Base-by-base conservation (phyloP, 2,888 invertebrate genomes). In the Thecocarcelia acutangulata region DNA sequence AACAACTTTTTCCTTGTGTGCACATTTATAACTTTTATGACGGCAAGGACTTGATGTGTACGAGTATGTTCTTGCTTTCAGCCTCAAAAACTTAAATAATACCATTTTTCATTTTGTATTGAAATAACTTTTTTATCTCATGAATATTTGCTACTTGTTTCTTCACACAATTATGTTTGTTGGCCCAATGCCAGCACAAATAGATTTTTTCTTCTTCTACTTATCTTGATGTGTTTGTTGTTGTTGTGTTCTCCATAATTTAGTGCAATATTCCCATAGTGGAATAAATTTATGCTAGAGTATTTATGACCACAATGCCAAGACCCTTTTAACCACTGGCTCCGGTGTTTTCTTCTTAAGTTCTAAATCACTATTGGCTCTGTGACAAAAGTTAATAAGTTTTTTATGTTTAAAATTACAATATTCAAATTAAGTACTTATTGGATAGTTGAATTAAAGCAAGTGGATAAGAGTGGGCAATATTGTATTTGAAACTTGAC, bases 151-250 rank as follows among this genome's bases (percentile, higher is more conserved):
- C 28, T 48, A n/a, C 44, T 37, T n/a, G 46, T 50, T 12, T 24
- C 15, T 59, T 42, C 40, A 54, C 15, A 46, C 17, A 68, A 56
- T 58, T 59, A 15, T 61, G 1, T 24, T 48, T 56, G 33, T 19
- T 76, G 76, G 69, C 76, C 61, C 19, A 63, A 4, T 40, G 76
- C 76, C 69, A 76, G 37, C 33, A 52, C 15, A 40, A 42, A 50
- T 33, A 8, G 37, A 28, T 24, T 17, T 52, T n/a, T n/a, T n/a
- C n/a, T n/a, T 61, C 1, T 37, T 56, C 33, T 50, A 48, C 58
- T 46, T 74, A 15, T 6, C 24, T 44, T 44, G 2, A 28, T 19
- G 33, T 54, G n/a, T 40, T 58, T 56, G 0, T 74, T 61, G n/a
- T 33, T 63, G n/a, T 28, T 33, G 44, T 2, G 13, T 21, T 59